These are phyloP conservation scores for Halcyon badia DNA, from an alignment of 2,797 vertebrate genomes.

Conservation along the genomic window DNA sequence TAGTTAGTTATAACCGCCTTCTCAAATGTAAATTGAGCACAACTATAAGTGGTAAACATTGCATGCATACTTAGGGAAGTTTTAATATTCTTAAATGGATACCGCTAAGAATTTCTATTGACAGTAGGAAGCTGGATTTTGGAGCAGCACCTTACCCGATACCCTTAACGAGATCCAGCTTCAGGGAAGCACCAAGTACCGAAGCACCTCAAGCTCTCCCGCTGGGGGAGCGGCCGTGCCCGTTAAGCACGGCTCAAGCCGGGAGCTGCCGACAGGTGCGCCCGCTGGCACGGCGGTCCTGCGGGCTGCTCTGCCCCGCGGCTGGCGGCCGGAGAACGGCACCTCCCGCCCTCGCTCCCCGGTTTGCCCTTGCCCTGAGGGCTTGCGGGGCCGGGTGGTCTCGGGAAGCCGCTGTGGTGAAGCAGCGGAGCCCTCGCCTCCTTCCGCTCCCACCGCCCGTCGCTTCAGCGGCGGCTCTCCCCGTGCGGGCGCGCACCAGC, in stretches of 20 bases:
- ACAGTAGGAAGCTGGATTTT: no score
- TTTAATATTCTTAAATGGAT: rapidly evolving
- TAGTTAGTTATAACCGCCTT: neutral
- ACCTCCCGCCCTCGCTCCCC: rapidly evolving
- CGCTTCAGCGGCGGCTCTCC: neutral
- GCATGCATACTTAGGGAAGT: rapidly evolving
- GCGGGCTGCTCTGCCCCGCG: no score
- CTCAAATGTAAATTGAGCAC: neutral
- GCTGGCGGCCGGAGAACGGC: no score
- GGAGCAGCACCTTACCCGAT: neutral
- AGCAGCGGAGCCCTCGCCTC: neutral
- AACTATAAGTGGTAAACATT: rapidly evolving
- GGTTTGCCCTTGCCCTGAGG: neutral
- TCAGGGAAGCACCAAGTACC: no score
- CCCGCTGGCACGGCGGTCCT: rapidly evolving
- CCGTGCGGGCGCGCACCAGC: neutral
- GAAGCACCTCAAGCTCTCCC: rapidly evolving
- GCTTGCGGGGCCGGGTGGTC: rapidly evolving
- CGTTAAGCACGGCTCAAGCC: rapidly evolving
- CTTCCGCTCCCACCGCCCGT: rapidly evolving
- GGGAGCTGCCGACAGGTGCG: neutral
- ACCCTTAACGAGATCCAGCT: neutral
- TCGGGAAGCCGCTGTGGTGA: neutral
- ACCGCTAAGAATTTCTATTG: neutral
- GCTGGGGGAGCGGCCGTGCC: rapidly evolving